phyloP scores from a whole-genome alignment of 2,888 invertebrate genomes.

The Tachystola acroxantha region DNA sequence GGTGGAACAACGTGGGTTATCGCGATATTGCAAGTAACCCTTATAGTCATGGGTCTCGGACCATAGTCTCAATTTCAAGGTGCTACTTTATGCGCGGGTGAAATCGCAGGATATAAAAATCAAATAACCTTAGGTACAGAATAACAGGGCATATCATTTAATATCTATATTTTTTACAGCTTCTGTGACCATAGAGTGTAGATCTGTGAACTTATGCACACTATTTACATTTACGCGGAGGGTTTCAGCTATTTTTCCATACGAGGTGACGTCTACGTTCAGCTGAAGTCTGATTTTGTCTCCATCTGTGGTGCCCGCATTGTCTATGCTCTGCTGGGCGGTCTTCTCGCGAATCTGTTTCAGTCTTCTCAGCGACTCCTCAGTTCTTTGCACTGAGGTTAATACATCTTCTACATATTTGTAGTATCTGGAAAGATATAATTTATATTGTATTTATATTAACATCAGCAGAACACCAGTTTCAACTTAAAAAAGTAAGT shows the following conservation, averaged over 20 bases:
- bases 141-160: conserved; percentile 67
- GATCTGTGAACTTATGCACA: conserved; percentile 78
- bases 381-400: conserved; percentile 95
- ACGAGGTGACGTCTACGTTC: conserved; percentile 89
- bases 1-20: no score
- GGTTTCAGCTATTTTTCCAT: conserved; percentile 80
- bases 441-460: no score
- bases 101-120: no score
- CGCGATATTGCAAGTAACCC: no score
- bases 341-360: conserved; percentile 87
- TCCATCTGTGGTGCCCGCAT: conserved; percentile 87
- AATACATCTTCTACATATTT: conserved; percentile 91
- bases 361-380: conserved; percentile 93
- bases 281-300: conserved; percentile 96
- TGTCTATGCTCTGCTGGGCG: conserved; percentile 63
- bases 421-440: conserved; percentile 79
- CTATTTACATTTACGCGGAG: conserved; percentile 73
- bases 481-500: no score
- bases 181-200: conserved; percentile 80
- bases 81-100: no score
- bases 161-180: conserved; percentile 77
- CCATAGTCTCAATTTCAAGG: no score
- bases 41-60: no score
- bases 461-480: no score
- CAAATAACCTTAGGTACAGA: no score